phyloP scores from a whole-genome alignment of 2,888 invertebrate genomes.

The Neelides folsomi region DNA sequence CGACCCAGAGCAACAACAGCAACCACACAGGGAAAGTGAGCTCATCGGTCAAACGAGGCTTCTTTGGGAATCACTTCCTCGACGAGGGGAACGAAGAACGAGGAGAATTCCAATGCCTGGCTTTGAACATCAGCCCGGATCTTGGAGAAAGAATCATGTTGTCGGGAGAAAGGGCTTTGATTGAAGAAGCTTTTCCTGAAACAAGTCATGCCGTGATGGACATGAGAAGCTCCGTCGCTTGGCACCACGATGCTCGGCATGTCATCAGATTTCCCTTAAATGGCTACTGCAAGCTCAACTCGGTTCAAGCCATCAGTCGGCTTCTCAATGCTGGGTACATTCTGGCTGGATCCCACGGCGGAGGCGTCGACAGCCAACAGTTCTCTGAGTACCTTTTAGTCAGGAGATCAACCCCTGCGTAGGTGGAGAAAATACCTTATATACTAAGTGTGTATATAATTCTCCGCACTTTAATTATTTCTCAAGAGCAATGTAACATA shows the following conservation, averaged over 20 bases:
- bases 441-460: too few species aligned
- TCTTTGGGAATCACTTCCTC: constrained; percentile 6
- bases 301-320: constrained; percentile 72
- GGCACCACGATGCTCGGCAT: constrained; percentile 62
- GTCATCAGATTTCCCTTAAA: constrained; percentile 74
- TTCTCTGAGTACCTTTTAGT: constrained; percentile 78
- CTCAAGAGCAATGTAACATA: too few species aligned
- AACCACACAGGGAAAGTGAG: background rate
- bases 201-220: constrained; percentile 61
- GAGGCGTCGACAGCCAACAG: constrained; percentile 76
- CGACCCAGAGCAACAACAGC: background rate
- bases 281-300: constrained; percentile 77
- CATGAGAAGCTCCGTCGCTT: constrained; percentile 61
- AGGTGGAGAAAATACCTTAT: constrained; percentile 3
- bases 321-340: constrained; percentile 63
- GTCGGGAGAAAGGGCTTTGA: constrained; percentile 60
- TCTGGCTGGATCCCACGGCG: constrained; percentile 69
- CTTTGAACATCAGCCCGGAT: constrained; percentile 66
- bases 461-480: too few species aligned
- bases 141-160: constrained; percentile 67
- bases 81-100: constrained; percentile 14
- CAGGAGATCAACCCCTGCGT: constrained; percentile 40
- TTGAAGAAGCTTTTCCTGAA: constrained; percentile 52
- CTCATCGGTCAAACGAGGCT: background rate
- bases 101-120: constrained; percentile 46